Evolutionary conservation across 2,113 vertebrate species (phyloP).

Genomic region (Andinoacara biseriatus): DNA sequence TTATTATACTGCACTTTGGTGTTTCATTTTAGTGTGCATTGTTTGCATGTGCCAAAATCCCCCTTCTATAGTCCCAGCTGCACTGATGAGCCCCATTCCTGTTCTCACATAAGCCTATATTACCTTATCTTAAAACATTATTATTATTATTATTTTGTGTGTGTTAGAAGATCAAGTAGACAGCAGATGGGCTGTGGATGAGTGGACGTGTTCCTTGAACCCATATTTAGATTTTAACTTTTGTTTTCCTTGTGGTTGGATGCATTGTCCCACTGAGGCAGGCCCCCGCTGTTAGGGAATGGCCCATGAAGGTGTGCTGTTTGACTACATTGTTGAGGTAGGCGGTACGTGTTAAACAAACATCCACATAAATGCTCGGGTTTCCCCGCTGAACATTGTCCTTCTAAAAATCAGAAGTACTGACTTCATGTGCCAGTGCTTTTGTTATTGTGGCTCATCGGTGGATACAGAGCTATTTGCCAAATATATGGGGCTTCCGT

Average conservation of each 20-base stretch:
- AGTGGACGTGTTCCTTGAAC: rapidly evolving
- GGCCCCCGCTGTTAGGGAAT: not conserved
- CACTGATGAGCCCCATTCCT: not conserved
- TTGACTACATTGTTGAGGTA: not conserved
- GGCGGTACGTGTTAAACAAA: not conserved
- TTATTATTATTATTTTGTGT: too few species aligned
- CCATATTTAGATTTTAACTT: not conserved
- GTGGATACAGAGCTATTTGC: not conserved
- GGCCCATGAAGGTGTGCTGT: not conserved
- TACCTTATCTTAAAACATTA: not conserved
- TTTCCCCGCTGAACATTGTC: not conserved
- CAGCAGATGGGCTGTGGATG: not conserved
- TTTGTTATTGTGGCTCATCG: not conserved
- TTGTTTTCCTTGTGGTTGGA: not conserved
- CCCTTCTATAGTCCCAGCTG: not conserved
- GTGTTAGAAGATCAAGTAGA: not conserved
- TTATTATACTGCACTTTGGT: not conserved
- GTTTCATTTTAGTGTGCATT: not conserved
- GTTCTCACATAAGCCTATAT: not conserved
- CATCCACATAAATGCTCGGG: not conserved
- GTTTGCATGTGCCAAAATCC: not conserved
- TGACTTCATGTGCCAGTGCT: not conserved
- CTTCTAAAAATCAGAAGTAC: not conserved
- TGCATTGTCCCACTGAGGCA: rapidly evolving
- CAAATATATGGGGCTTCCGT: not conserved